A percentile compares a stretch with the other conserved stretches of the same genome.
Evolutionary conservation across 2,113 vertebrate genomes (phyloP).

Genomic region (Gymnarchus niloticus): DNA sequence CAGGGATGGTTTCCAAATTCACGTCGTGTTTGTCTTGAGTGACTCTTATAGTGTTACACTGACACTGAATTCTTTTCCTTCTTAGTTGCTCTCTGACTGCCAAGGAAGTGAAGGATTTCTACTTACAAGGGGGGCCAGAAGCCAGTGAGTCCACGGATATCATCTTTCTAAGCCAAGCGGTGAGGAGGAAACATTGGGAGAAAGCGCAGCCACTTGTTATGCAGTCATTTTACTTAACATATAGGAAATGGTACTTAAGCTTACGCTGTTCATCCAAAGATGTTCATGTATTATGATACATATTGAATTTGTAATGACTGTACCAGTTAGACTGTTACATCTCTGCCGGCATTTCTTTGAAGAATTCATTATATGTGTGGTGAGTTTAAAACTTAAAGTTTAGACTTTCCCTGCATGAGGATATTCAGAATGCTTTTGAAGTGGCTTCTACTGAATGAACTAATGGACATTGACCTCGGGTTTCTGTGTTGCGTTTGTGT

Average conservation of each 20-base stretch:
- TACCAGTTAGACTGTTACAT: neutral
- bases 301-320: neutral
- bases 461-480: neutral
- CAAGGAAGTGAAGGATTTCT: conserved; percentile 67
- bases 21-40: neutral
- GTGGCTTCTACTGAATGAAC: neutral
- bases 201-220: neutral
- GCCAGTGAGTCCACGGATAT: conserved; percentile 78
- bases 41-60: neutral
- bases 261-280: neutral
- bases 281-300: neutral
- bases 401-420: neutral
- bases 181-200: conserved; percentile 36
- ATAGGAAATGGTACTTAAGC: neutral
- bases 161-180: conserved; percentile 67
- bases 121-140: conserved; percentile 73
- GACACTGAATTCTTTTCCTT: neutral
- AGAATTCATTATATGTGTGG: neutral
- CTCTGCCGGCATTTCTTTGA: neutral
- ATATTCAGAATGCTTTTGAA: neutral
- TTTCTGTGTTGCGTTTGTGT: neutral
- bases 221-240: neutral
- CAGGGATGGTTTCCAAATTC: neutral
- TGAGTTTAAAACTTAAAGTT: neutral
- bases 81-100: conserved; percentile 72